These are phyloP conservation scores for Meriones unguiculatus DNA, from an alignment of 2,113 vertebrate species.

Conservation along the genomic window DNA sequence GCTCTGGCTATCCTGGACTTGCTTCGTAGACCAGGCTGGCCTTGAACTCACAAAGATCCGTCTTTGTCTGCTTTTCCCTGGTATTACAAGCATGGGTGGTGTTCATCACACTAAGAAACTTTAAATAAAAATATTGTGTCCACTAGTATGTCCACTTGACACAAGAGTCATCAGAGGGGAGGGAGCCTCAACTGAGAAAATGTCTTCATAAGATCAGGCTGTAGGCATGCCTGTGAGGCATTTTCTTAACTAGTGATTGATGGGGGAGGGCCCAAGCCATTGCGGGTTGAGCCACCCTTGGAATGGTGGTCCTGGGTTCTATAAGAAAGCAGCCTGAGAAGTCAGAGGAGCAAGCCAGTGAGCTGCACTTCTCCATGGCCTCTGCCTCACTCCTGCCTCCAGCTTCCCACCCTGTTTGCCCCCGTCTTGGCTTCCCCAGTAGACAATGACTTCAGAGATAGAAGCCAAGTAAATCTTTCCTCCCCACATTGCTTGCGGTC, in stretches of 20 bases:
- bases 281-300: background rate
- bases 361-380: background rate
- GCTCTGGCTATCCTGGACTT: too few species aligned
- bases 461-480: background rate
- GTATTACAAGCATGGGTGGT: too few species aligned
- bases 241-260: background rate
- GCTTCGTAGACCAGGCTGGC: too few species aligned
- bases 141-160: background rate
- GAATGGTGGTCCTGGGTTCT: background rate
- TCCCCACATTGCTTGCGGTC: background rate
- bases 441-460: background rate
- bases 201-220: background rate
- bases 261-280: background rate
- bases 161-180: background rate
- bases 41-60: too few species aligned
- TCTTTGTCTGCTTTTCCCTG: too few species aligned
- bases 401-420: background rate
- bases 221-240: background rate
- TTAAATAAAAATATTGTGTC: background rate
- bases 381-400: background rate
- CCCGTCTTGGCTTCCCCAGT: background rate
- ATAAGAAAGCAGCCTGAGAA: background rate
- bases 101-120: slow-evolving; percentile 12
- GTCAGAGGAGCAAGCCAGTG: background rate
- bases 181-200: background rate